Evolutionary conservation across 2,797 vertebrate genomes (phyloP).

Genomic region (Carduelis carduelis): DNA sequence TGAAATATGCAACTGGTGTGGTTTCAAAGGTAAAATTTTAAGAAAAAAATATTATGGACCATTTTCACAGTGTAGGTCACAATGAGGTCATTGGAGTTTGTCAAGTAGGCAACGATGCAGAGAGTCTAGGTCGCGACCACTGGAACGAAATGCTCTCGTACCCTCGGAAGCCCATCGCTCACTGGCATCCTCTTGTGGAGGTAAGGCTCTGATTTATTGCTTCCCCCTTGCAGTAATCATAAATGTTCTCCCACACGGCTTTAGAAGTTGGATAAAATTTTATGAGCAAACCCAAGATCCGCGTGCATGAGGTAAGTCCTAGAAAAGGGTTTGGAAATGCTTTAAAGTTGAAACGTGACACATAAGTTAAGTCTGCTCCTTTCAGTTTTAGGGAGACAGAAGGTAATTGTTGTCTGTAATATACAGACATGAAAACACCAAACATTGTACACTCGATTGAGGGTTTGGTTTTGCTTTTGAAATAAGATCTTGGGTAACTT

Average conservation of each 20-base stretch:
- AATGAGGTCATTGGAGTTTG: slow-evolving; percentile 98
- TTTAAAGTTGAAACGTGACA: neutral
- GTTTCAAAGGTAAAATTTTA: slow-evolving; percentile 52
- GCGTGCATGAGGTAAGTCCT: neutral
- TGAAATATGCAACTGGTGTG: neutral
- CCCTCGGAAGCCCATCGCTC: slow-evolving; percentile 96
- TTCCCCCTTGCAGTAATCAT: neutral
- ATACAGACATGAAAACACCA: neutral
- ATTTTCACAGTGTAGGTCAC: slow-evolving; percentile 96
- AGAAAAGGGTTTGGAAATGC: neutral
- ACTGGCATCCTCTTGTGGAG: slow-evolving; percentile 97
- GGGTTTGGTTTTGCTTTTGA: slow-evolving; percentile 6
- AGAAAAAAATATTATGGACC: slow-evolving; percentile 76
- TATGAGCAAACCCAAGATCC: neutral
- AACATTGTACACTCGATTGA: neutral
- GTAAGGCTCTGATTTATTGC: slow-evolving; percentile 74
- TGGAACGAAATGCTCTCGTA: slow-evolving; percentile 99
- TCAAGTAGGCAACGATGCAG: slow-evolving; percentile 93
- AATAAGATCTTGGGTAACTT: neutral
- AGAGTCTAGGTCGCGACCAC: slow-evolving; percentile 92
- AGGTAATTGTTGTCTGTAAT: neutral
- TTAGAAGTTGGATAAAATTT: neutral
- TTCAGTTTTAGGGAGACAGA: neutral
- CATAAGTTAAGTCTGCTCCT: neutral
- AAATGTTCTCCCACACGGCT: neutral